Conservation (phyloP, 2,113 vertebrate species). For the Triplophysa siluroides region DNA sequence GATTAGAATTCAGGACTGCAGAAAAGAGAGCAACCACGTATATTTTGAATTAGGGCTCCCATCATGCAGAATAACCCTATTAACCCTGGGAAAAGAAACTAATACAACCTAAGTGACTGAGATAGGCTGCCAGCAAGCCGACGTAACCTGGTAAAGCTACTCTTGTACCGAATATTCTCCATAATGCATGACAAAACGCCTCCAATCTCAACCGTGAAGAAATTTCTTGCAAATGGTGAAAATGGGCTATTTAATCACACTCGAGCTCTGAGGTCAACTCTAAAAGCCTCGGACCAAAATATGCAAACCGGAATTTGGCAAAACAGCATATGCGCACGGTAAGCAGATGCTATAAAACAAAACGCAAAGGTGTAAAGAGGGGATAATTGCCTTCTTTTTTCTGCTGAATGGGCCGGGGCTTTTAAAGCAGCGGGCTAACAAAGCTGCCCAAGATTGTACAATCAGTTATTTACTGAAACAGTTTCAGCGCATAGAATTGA, state of each 20-base stretch:
- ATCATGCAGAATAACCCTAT: constrained; percentile 28
- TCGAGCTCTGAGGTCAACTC: constrained; percentile 19
- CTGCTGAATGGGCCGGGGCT: constrained; percentile 42
- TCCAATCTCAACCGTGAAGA: neutral
- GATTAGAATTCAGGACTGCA: constrained; percentile 22
- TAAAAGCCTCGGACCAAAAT: constrained; percentile 20
- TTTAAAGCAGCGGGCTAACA: constrained; percentile 52
- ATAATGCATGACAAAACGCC: neutral
- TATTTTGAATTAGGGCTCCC: constrained; percentile 11
- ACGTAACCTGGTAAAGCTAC: constrained; percentile 8
- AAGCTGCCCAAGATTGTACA: constrained; percentile 57
- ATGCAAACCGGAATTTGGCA: constrained; percentile 46
- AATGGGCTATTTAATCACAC: neutral
- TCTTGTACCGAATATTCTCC: constrained; percentile 4
- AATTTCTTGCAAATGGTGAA: neutral
- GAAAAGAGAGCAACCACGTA: constrained; percentile 14
- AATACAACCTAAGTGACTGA: constrained; percentile 9
- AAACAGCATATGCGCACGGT: constrained; percentile 22
- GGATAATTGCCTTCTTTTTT: constrained; percentile 49
- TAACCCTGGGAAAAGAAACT: constrained; percentile 26
- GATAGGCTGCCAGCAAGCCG: constrained; percentile 4
- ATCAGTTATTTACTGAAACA: constrained; percentile 60
- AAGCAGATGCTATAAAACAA: constrained; percentile 21
- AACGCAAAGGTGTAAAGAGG: constrained; percentile 36
- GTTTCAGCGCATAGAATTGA: constrained; percentile 64